Percentiles rank a stretch among this genome's conserved stretches.
Conservation (phyloP, 1,140 invertebrate genomes). For the Gryon sp. region DNA sequence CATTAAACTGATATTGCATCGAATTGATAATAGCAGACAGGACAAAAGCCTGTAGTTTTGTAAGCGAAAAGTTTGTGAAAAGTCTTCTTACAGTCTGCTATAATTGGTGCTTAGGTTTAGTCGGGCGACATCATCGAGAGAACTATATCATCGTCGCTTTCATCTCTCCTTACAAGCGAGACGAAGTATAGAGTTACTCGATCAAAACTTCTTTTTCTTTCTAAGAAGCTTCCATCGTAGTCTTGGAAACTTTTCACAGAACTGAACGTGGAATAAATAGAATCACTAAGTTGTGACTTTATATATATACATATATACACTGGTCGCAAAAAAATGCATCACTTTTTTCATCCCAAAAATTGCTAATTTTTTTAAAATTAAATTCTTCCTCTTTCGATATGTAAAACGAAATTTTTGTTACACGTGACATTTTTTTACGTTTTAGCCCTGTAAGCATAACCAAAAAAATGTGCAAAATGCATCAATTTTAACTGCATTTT, state of each 20-base stretch:
- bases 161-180: constrained; percentile 30
- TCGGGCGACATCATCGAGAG: constrained; percentile 13
- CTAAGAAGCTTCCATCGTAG: constrained; percentile 51
- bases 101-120: constrained; percentile 59
- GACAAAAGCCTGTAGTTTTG: constrained; percentile 29
- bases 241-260: constrained; percentile 54
- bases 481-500: too few species aligned
- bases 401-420: too few species aligned
- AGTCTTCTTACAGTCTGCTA: constrained; percentile 28
- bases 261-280: constrained; percentile 61
- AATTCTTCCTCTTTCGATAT: too few species aligned
- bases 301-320: constrained; percentile 41
- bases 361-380: too few species aligned
- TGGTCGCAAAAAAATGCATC: too few species aligned
- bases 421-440: too few species aligned
- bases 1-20: constrained; percentile 6
- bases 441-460: too few species aligned
- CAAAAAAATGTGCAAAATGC: too few species aligned
- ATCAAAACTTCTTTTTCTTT: constrained; percentile 51
- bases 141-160: constrained; percentile 37
- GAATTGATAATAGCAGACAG: constrained; percentile 9
- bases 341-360: too few species aligned
- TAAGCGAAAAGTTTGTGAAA: constrained; percentile 46
- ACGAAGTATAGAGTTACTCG: constrained; percentile 48
- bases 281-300: constrained; percentile 62